These are phyloP conservation scores for Accipiter cooperii DNA, from an alignment of 2,113 vertebrate species.

Conservation along the genomic window DNA sequence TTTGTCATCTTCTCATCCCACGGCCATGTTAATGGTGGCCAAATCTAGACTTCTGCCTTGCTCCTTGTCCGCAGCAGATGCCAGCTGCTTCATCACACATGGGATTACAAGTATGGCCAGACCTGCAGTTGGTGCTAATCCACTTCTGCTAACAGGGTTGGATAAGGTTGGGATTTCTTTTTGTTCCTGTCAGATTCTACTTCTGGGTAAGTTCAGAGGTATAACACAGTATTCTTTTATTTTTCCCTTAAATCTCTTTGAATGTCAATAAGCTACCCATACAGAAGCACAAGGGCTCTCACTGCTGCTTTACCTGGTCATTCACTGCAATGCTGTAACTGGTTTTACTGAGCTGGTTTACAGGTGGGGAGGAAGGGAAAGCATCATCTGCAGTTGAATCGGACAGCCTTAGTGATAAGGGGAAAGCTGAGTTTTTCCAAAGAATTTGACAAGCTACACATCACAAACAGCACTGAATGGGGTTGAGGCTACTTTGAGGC, in stretches of 20 bases:
- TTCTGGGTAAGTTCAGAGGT: background rate
- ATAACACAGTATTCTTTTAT: background rate
- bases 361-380: background rate
- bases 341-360: background rate
- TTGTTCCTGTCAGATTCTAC: background rate
- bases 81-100: background rate
- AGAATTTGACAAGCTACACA: background rate
- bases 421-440: background rate
- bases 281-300: background rate
- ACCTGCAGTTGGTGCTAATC: background rate
- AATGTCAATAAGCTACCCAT: background rate
- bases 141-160: background rate
- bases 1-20: background rate
- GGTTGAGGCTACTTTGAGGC: background rate
- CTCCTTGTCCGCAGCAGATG: background rate
- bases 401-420: background rate
- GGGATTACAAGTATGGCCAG: background rate
- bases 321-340: background rate
- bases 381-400: background rate
- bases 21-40: rapidly evolving
- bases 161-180: background rate
- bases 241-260: background rate
- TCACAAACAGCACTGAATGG: background rate
- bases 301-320: background rate
- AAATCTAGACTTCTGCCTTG: background rate